These are phyloP conservation scores for Leptinotarsa rubiginosa DNA, from an alignment of 2,888 invertebrate genomes.

Conservation along the genomic window DNA sequence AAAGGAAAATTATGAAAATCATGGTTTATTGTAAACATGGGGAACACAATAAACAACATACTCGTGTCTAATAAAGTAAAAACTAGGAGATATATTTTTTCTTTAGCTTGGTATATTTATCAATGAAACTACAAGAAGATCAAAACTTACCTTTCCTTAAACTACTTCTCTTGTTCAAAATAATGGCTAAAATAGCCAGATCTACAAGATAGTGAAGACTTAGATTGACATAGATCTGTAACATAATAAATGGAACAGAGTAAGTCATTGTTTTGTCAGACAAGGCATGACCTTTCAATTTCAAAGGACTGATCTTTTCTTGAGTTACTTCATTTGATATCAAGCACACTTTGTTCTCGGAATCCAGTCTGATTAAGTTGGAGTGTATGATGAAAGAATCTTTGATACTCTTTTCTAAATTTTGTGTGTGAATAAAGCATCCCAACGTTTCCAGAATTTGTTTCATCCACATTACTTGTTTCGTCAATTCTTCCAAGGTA, in stretches of 20 bases:
- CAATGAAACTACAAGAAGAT: background rate
- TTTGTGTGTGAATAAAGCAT: constrained; percentile 60
- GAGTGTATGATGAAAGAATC: constrained; percentile 73
- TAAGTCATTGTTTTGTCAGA: constrained; percentile 75
- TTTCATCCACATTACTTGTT: constrained; percentile 71
- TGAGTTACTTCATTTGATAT: constrained; percentile 65
- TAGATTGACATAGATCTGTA: constrained; percentile 83
- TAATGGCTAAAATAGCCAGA: constrained; percentile 71
- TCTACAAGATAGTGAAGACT: constrained; percentile 77
- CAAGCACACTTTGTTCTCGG: constrained; percentile 58
- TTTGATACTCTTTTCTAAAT: constrained; percentile 67
- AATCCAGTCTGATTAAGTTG: constrained; percentile 67
- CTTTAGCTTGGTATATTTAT: background rate
- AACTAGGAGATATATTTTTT: too few relatives aligned
- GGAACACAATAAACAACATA: background rate
- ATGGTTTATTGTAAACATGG: background rate
- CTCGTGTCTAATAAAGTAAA: too few relatives aligned
- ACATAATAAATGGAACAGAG: constrained; percentile 77
- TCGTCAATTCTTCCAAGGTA: constrained; percentile 66
- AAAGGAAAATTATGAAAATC: too few relatives aligned
- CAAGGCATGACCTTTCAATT: constrained; percentile 75
- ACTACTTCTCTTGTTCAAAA: constrained; percentile 58
- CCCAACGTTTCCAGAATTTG: constrained; percentile 65
- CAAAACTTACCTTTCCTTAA: constrained; percentile 59
- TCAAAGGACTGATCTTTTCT: constrained; percentile 66